Evolutionary conservation across 1,140 invertebrate species (phyloP).

Genomic region (Portunus trituberculatus): DNA sequence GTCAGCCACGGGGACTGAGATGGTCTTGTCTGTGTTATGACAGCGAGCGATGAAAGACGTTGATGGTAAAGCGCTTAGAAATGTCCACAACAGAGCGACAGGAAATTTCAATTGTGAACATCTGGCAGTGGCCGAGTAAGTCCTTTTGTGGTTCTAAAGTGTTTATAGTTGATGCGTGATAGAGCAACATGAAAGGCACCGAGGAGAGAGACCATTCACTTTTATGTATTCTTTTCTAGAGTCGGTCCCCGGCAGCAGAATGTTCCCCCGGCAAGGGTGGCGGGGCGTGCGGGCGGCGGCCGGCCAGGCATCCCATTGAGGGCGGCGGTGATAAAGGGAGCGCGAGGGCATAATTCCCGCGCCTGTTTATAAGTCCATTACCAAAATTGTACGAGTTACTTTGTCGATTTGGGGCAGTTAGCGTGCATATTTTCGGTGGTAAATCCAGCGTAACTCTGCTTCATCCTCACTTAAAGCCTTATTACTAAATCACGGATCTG

Average conservation of each 20-base stretch:
- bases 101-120: slow-evolving; percentile 2
- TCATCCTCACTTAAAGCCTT: slow-evolving; percentile 22
- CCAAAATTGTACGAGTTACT: slow-evolving; percentile 41
- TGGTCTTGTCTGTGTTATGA: background rate
- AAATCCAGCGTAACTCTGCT: slow-evolving; percentile 12
- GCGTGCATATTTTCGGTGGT: background rate
- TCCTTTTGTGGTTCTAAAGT: slow-evolving; percentile 40
- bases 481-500: slow-evolving; percentile 22
- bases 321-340: slow-evolving; percentile 30
- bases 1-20: background rate
- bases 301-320: slow-evolving; percentile 43
- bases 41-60: background rate
- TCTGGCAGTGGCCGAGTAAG: background rate
- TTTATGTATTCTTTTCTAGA: slow-evolving; percentile 69
- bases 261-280: background rate
- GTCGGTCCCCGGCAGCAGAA: slow-evolving; percentile 46
- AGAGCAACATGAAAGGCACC: slow-evolving; percentile 58
- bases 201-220: slow-evolving; percentile 47
- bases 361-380: slow-evolving; percentile 61
- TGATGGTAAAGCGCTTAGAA: background rate
- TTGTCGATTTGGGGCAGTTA: slow-evolving; percentile 22
- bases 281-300: slow-evolving; percentile 25
- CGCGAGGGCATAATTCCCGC: slow-evolving; percentile 49
- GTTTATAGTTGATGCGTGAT: slow-evolving; percentile 54
- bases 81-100: background rate